Evolutionary conservation across 1,140 invertebrate species (phyloP), one percentile per base, ranked within the genome.

Genomic region (Arctopsyche grandis): DNA sequence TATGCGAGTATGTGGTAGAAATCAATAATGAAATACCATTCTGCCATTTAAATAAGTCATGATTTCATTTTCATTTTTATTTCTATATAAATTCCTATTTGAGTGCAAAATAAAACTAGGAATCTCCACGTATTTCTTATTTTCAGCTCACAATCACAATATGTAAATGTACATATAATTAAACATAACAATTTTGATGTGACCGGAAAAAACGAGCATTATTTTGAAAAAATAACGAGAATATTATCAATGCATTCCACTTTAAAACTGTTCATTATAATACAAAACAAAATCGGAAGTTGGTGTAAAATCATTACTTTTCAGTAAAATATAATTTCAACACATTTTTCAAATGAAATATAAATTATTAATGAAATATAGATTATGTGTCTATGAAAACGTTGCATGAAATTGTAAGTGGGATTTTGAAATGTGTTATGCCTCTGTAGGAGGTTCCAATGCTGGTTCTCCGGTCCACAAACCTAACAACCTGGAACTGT

Each of bases 401-500:
- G 48, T 52, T 52, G 48, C 48, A 12, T 4, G 10, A 52, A 66
- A 66, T 26, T 19, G 63, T 66, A 12, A 26, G 63, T 66, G 14
- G 63, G 26, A 38, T 78, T 80, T 69, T 82, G 74, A 78, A 80
- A 69, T 73, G 46, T 78, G n/a, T 70, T 71, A 66, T 66, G 75
- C 52, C 26, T 88, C 86, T 86, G 86, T 91, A 92, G 93, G 92
- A 85, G 89, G 92, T 85, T 93, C 93, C 86, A 90, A 91, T 89
- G 89, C 90, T 84, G 90, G 92, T 86, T 92, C 93, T 85, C 93
- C 93, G 82, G 89, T 91, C 83, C 90, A 91, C 87, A 90, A 91
- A 88, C 90, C 90, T 70, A 86, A 86, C 85, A 92, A 94, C 87
- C 90, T 94, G 86, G 93, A 94, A 87, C 90, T 94, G 85, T 92